Base-by-base conservation (phyloP, 2,888 invertebrate genomes). In the Tetheella fluctuosa region DNA sequence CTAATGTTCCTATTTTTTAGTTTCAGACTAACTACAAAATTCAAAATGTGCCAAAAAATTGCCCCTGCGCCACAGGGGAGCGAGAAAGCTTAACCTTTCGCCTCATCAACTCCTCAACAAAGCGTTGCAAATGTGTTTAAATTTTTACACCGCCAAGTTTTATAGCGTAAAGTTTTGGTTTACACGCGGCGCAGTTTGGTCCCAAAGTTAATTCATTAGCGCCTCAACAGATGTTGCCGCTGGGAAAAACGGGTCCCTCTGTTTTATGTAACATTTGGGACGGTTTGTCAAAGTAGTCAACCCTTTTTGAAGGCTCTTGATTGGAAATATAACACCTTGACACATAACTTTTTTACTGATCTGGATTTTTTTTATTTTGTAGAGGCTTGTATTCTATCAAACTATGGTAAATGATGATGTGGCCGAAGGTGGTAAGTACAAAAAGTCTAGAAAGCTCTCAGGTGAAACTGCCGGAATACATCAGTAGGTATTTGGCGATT, bases 121-220 rank as follows among this genome's bases (percentile, higher is more conserved):
- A 55, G 34, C 34, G 34, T 55, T 37, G 55, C 55, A 55, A 34
- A 34, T 55, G 17, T 55, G 34, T 23, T 55, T 37, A 55, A 55
- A 37, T 55, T 55, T 55, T 55, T 55, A 55, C 55, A 34, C 34
- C 34, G 37, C 55, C 55, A 55, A 55, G 55, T 55, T 55, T 55
- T 55, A 55, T 55, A 37, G 55, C 54, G 20, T 23, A 55, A 55
- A 55, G 55, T 55, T 55, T 55, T 55, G 55, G 34, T 55, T 34
- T 55, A 55, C 55, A 55, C 37, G 55, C 55, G 55, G 55, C 34
- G 23, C 55, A 17, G 34, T 54, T 54, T 34, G 55, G 34, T 48
- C 48, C 55, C 55, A 55, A 55, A 55, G 55, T 55, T 55, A 55
- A 55, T 55, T 55, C 55, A 55, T 55, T 55, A 55, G 55, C 55